phyloP scores from a whole-genome alignment of 1,140 invertebrate genomes.

The Drosophila tropicalis region DNA sequence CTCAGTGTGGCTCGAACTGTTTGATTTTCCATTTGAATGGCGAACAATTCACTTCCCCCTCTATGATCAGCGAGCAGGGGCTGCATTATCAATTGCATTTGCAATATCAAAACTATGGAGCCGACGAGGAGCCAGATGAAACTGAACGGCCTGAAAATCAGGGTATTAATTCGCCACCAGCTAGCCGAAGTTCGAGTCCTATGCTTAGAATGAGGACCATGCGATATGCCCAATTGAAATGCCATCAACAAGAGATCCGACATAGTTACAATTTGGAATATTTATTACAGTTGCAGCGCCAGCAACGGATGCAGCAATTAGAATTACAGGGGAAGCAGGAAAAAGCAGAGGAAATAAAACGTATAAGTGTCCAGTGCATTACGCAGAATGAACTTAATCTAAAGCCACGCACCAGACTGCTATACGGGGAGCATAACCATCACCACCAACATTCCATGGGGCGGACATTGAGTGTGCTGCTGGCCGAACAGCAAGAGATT shows the following conservation, averaged over 20 bases:
- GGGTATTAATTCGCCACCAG: slow-evolving; percentile 62
- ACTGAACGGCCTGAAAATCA: slow-evolving; percentile 19
- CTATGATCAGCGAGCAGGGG: slow-evolving; percentile 65
- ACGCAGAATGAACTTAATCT: slow-evolving; percentile 67
- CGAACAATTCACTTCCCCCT: slow-evolving; percentile 91
- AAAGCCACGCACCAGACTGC: slow-evolving; percentile 60
- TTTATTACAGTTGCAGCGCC: slow-evolving; percentile 83
- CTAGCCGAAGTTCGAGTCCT: slow-evolving; percentile 62
- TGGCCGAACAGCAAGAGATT: slow-evolving; percentile 68
- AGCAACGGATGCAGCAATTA: slow-evolving; percentile 71
- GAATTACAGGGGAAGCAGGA: slow-evolving; percentile 82
- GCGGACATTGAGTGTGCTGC: slow-evolving; percentile 66
- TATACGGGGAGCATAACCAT: slow-evolving; percentile 48
- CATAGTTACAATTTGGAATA: slow-evolving; percentile 90
- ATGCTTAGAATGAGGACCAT: slow-evolving; percentile 57
- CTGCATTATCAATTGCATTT: slow-evolving; percentile 62
- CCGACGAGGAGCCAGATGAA: slow-evolving; percentile 38
- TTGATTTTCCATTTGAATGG: slow-evolving; percentile 94
- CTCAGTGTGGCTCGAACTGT: slow-evolving; percentile 89
- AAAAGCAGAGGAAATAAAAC: slow-evolving; percentile 73
- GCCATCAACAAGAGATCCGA: slow-evolving; percentile 85
- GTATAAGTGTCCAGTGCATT: slow-evolving; percentile 70
- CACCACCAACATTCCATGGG: slow-evolving; percentile 79
- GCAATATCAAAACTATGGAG: slow-evolving; percentile 64
- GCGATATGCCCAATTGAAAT: slow-evolving; percentile 79